Conservation (phyloP, 1,140 invertebrate species). For the Drosophila prosaltans region DNA sequence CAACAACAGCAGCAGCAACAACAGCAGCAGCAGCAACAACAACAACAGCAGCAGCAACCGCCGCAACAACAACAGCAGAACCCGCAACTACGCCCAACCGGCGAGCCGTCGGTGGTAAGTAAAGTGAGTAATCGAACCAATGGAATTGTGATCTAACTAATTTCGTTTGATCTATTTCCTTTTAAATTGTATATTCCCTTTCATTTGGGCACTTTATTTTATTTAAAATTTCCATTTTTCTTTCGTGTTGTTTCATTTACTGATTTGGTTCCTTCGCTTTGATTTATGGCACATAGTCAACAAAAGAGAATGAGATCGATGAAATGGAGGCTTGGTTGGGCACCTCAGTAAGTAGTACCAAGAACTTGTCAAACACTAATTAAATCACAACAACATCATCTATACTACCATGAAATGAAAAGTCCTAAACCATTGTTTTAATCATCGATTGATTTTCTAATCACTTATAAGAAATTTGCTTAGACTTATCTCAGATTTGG, state of each 20-base stretch:
- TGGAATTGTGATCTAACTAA: constrained; percentile 59
- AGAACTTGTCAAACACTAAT: constrained; percentile 25
- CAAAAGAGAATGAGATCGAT: constrained; percentile 94
- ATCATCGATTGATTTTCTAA: background rate
- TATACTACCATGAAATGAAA: background rate
- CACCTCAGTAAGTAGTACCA: constrained; percentile 85
- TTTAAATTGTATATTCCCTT: constrained; percentile 34
- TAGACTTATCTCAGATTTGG: background rate
- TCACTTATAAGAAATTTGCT: too few species aligned
- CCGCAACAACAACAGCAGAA: constrained; percentile 28
- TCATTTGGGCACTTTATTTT: constrained; percentile 45
- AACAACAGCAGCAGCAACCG: constrained; percentile 21
- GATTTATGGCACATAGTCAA: constrained; percentile 83
- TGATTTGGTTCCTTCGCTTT: constrained; percentile 38
- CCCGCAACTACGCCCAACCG: constrained; percentile 46
- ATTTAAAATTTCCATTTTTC: constrained; percentile 48
- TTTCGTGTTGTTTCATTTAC: constrained; percentile 29
- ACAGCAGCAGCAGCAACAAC: constrained; percentile 52
- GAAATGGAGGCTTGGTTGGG: constrained; percentile 97
- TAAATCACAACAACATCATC: constrained; percentile 14
- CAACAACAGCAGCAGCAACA: constrained; percentile 37
- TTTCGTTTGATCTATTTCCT: constrained; percentile 52
- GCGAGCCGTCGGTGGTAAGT: constrained; percentile 80
- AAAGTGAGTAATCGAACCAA: constrained; percentile 76
- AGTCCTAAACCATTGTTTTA: background rate